Conservation (phyloP, 2,797 vertebrate species). For the Dermochelys coriacea region DNA sequence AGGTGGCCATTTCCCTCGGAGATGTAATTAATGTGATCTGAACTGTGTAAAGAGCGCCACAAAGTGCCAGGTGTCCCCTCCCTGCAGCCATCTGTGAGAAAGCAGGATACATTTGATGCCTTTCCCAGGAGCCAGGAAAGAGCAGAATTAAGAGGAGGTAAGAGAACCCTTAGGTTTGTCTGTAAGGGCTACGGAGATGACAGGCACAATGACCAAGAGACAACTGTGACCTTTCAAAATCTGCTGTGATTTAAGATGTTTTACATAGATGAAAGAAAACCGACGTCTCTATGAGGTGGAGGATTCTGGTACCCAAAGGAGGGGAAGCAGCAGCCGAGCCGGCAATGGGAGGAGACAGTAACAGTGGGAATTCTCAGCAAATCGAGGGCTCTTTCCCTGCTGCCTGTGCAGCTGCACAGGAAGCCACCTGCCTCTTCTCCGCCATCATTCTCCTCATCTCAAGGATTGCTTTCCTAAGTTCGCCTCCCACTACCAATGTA, state of each 20-base stretch:
- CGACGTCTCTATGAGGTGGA: background rate
- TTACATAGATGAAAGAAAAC: background rate
- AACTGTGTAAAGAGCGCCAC: background rate
- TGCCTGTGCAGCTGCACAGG: background rate
- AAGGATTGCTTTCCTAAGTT: background rate
- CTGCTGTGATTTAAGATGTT: background rate
- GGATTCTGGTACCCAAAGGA: background rate
- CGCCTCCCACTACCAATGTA: background rate
- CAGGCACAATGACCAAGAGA: background rate
- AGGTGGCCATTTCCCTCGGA: background rate
- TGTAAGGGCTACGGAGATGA: background rate
- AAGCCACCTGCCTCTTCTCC: background rate
- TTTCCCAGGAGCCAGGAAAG: background rate
- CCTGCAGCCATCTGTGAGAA: slow-evolving; percentile 2
- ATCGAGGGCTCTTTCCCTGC: background rate
- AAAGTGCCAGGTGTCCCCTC: slow-evolving; percentile 32
- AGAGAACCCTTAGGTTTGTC: background rate
- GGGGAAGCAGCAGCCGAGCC: background rate
- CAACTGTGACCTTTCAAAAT: background rate
- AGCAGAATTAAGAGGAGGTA: background rate
- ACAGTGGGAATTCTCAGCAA: background rate
- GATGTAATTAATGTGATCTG: slow-evolving; percentile 33
- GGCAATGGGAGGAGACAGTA: background rate
- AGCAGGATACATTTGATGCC: background rate
- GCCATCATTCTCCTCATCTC: background rate